phyloP scores from a whole-genome alignment of 2,888 invertebrate genomes.

The Macrophya annulata region DNA sequence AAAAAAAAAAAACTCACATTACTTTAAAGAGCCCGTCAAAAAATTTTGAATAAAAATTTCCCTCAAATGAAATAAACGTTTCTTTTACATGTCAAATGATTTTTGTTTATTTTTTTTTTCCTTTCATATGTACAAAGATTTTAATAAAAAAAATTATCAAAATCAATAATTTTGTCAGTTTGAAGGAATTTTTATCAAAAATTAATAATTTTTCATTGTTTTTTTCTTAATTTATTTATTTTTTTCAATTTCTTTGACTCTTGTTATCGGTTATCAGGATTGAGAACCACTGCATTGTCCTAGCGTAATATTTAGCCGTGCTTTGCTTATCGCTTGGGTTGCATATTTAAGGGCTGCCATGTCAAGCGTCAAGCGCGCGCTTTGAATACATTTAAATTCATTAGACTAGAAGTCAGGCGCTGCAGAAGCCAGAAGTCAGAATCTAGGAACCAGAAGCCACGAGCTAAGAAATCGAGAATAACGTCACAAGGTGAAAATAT shows the following conservation, averaged over 20 bases:
- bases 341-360: constrained; percentile 78
- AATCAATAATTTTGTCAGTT: too few species aligned
- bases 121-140: too few species aligned
- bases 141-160: too few species aligned
- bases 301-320: constrained; percentile 73
- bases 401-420: constrained; percentile 68
- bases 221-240: not conserved
- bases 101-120: too few species aligned
- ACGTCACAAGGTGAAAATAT: constrained; percentile 36
- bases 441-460: constrained; percentile 22
- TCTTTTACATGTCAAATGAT: too few species aligned
- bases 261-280: not conserved
- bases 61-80: too few species aligned
- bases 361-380: constrained; percentile 77
- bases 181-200: not conserved
- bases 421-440: constrained; percentile 52
- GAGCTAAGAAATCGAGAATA: constrained; percentile 15
- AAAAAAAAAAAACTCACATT: too few species aligned
- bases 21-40: not conserved
- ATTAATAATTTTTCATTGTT: not conserved
- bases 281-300: constrained; percentile 68
- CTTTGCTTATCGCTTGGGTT: constrained; percentile 74
- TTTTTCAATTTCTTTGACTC: not conserved
- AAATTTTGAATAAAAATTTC: not conserved
- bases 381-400: constrained; percentile 79